These are phyloP conservation scores for Oscheius sp. DNA, from an alignment of 1,140 invertebrate genomes.

Conservation along the genomic window DNA sequence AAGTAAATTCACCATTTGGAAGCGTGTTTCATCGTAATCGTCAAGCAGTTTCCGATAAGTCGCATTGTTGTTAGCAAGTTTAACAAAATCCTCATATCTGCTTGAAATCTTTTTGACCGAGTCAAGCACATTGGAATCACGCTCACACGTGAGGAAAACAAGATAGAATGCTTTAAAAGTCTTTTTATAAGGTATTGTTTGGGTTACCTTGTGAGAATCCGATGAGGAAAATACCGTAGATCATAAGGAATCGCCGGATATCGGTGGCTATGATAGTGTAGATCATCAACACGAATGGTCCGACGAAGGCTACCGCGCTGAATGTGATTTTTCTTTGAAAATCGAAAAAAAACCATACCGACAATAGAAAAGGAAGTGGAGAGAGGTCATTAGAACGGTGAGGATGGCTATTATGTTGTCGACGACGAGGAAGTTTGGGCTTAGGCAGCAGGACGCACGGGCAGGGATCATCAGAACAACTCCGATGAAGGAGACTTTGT, in stretches of 20 bases:
- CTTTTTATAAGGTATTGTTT: neutral
- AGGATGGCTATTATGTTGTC: conserved; percentile 35
- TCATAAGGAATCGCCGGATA: conserved; percentile 85
- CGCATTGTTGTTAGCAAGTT: neutral
- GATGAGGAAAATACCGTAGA: conserved; percentile 92
- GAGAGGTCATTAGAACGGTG: conserved; percentile 38
- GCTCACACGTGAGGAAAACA: conserved; percentile 80
- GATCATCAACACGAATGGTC: conserved; percentile 97
- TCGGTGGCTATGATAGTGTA: conserved; percentile 97
- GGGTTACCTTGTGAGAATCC: conserved; percentile 89
- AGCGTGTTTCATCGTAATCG: too few relatives aligned
- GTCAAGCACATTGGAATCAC: conserved; percentile 17
- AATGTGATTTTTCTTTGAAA: neutral
- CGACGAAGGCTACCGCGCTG: conserved; percentile 86
- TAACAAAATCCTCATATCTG: neutral
- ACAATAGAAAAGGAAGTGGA: conserved; percentile 59
- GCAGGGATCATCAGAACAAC: conserved; percentile 82
- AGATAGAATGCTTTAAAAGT: conserved; percentile 77
- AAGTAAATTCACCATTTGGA: too few relatives aligned
- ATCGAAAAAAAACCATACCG: conserved; percentile 63
- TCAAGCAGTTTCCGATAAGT: too few relatives aligned
- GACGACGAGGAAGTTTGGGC: conserved; percentile 38
- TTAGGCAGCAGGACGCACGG: conserved; percentile 74
- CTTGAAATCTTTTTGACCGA: neutral
- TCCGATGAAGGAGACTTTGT: conserved; percentile 73